Percentiles rank a stretch among this genome's conserved stretches.
These are phyloP conservation scores for Tupiocoris notatus DNA, from an alignment of 2,888 invertebrate genomes.

Conservation along the genomic window DNA sequence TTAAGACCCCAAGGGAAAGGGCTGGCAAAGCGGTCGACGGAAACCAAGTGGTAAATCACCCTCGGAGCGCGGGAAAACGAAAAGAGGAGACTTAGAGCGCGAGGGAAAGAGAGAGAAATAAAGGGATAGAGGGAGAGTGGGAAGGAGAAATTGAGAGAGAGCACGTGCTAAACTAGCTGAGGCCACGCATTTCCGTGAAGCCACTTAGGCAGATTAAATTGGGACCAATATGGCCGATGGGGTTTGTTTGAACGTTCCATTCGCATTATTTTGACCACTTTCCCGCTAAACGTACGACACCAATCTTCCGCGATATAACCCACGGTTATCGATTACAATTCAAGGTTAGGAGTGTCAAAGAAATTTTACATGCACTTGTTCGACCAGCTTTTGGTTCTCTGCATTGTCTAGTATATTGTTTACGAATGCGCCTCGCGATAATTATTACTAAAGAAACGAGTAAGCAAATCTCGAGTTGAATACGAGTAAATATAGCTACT, in stretches of 20 bases:
- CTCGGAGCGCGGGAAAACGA: constrained; percentile 1
- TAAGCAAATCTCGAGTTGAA: too few relatives aligned
- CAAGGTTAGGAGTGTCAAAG: too few relatives aligned
- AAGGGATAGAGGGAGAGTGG: neutral
- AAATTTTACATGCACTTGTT: too few relatives aligned
- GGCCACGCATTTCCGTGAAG: constrained; percentile 41
- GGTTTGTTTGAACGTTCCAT: constrained; percentile 33
- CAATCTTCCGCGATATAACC: too few relatives aligned
- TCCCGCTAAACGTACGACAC: neutral
- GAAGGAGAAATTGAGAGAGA: constrained; percentile 17
- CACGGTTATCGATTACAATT: too few relatives aligned
- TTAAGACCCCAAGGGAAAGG: constrained; percentile 28
- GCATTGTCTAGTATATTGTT: too few relatives aligned
- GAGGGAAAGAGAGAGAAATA: constrained; percentile 17
- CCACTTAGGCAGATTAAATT: constrained; percentile 43
- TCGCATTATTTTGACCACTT: constrained; percentile 13
- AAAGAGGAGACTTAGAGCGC: neutral
- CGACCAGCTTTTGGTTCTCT: too few relatives aligned
- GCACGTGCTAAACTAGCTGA: constrained; percentile 42
- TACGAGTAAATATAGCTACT: too few relatives aligned
- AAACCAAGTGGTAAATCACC: constrained; percentile 39
- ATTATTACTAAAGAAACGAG: too few relatives aligned
- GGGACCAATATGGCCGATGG: constrained; percentile 39
- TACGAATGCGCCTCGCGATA: too few relatives aligned
- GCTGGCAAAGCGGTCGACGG: neutral